Base-by-base conservation (phyloP, 2,113 vertebrate species). In the Aix galericulata region DNA sequence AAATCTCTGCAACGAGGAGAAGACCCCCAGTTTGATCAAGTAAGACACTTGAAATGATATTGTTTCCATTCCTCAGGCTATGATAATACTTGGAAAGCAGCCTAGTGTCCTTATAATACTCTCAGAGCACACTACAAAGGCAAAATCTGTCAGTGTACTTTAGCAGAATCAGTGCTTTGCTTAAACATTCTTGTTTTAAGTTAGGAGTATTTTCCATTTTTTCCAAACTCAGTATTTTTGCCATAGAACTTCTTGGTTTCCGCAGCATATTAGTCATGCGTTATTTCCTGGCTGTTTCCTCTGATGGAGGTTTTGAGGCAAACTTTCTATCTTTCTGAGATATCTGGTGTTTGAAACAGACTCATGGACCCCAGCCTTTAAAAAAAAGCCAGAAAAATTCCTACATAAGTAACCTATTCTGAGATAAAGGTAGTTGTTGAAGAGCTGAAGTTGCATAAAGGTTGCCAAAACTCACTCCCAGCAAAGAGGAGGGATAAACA, bases 21-120 rank as follows among this genome's bases (percentile, higher is more conserved):
- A 97, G 99, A 99, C 97, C 98, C 98, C 71, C 99, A 99, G 82
- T 99, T 99, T 98, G 99, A 99, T 97, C 99, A 99, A 98, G 99
- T 99, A 98, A 98, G 99, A 98, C 36, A 32, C 17, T 75, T 83
- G 17, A 77, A 88, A 82, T 82, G 2, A 12, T 7, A 11, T 74
- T 48, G 8, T 66, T 91, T 91, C 11, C 18, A 20, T 75, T 81
- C 32, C 64, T 71, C 21, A 40, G 32, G 17, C 40, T 89, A 3
- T n/a, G 31, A 59, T 21, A 17, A n/a, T 44, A 13, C 17, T 59
- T 94, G 29, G 29, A 82, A 62, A 40, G 36, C 48, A 85, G n/a
- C 79, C 16, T 63, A 13, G 4, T 78, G 38, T 78, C 55, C 5
- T 76, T 83, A 18, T n/a, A 82, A 21, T 14, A 3, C 12, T 89